Evolutionary conservation across 92 coral and sea anemone genomes (phyloP).

Genomic region (Umimayanthus chanpuru): DNA sequence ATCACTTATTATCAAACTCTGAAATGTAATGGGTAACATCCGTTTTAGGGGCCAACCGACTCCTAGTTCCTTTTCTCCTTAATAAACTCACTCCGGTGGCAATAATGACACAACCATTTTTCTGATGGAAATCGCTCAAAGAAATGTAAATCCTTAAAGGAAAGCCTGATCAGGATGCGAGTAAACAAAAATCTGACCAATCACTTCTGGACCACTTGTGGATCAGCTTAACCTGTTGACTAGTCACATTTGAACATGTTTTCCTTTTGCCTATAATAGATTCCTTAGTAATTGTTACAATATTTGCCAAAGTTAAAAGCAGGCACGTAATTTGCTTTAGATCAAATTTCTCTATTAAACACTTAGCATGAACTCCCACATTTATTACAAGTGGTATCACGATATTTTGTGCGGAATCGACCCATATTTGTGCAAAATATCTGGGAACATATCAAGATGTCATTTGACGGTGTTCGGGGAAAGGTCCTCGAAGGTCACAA

Average conservation of each 20-base stretch:
- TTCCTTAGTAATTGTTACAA: neutral
- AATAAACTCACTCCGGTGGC: conserved; percentile 8
- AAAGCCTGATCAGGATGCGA: conserved; percentile 5
- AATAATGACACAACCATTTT: neutral
- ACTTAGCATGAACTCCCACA: neutral
- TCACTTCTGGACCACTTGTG: conserved; percentile 10
- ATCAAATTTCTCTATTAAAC: neutral
- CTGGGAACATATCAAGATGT: neutral
- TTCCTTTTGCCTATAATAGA: conserved; percentile 4
- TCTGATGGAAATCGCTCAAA: neutral
- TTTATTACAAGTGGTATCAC: neutral
- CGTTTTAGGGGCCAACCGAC: neutral
- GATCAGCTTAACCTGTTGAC: conserved; percentile 25
- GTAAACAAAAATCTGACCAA: neutral
- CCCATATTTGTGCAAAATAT: conserved; percentile 21
- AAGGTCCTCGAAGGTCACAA: conserved; percentile 17
- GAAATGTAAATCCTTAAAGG: neutral
- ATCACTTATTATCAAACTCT: neutral
- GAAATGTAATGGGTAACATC: neutral
- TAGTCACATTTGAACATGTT: neutral
- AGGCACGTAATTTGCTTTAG: neutral
- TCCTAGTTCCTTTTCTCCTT: neutral
- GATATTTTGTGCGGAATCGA: neutral
- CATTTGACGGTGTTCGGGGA: neutral
- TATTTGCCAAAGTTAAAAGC: neutral